phyloP scores from a whole-genome alignment of 2,797 vertebrate genomes.

The Hippoglossus hippoglossus region DNA sequence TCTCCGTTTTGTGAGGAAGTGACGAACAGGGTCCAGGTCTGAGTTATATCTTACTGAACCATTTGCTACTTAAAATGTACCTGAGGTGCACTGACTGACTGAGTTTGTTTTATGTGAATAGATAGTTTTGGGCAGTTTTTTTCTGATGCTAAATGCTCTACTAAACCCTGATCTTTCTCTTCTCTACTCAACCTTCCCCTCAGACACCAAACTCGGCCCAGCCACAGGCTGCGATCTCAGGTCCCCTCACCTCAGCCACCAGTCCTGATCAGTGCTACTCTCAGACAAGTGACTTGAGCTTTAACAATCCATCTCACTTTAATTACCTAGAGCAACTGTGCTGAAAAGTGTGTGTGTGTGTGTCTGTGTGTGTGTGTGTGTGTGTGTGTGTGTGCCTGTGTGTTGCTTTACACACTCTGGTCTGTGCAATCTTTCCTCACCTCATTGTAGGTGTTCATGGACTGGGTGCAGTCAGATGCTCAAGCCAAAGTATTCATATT shows the following conservation, averaged over 20 bases:
- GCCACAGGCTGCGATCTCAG: too few species aligned
- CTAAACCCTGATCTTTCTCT: neutral
- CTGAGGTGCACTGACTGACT: constrained; percentile 2
- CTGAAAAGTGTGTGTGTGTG: constrained; percentile 19
- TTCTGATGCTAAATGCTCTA: too few species aligned
- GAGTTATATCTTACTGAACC: neutral
- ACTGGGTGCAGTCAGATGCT: constrained; percentile 24
- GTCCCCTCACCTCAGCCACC: constrained; percentile 1
- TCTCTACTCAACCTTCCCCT: constrained; percentile 5
- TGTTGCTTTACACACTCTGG: constrained; percentile 21
- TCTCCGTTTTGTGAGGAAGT: too few species aligned
- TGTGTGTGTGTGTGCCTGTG: constrained; percentile 21
- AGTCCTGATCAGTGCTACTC: constrained; percentile 4
- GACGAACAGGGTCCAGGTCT: neutral
- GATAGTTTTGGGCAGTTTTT: too few species aligned
- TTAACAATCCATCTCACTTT: constrained; percentile 3
- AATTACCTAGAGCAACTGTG: constrained; percentile 7
- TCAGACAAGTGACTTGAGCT: constrained; percentile 16
- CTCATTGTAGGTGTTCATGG: constrained; percentile 1
- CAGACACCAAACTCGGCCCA: constrained; percentile 13
- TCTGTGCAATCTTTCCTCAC: constrained; percentile 13
- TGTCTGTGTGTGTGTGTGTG: constrained; percentile 24
- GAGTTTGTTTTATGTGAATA: neutral
- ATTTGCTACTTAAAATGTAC: neutral
- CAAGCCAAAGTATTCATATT: constrained; percentile 53